These are phyloP conservation scores for Bradynema listronoti DNA, from an alignment of 1,140 invertebrate genomes.

Conservation along the genomic window DNA sequence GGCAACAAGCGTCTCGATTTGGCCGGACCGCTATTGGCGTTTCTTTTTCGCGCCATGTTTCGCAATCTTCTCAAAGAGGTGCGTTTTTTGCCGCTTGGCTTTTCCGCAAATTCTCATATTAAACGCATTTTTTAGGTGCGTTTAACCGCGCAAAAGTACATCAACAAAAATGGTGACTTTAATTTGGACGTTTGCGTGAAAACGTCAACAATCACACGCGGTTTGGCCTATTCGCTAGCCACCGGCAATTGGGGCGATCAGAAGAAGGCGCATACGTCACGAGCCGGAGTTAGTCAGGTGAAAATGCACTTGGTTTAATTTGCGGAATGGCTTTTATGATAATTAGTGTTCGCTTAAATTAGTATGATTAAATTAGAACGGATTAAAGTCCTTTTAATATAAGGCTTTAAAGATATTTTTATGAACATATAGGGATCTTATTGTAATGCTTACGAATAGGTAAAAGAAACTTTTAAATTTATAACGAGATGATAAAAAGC, in stretches of 20 bases:
- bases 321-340: background rate
- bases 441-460: no score
- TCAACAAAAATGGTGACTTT: conserved; percentile 95
- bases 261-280: conserved; percentile 95
- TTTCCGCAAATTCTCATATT: background rate
- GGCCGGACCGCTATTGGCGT: conserved; percentile 88
- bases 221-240: conserved; percentile 89
- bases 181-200: conserved; percentile 93
- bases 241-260: conserved; percentile 99
- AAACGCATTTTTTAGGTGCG: conserved; percentile 64
- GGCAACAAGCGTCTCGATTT: conserved; percentile 95
- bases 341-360: background rate
- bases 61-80: conserved; percentile 84
- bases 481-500: no score
- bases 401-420: no score
- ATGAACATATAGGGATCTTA: no score
- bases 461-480: no score
- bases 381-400: no score
- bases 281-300: conserved; percentile 80
- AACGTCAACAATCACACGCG: conserved; percentile 94
- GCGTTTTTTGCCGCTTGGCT: background rate
- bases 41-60: conserved; percentile 85
- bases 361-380: background rate
- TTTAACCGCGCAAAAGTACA: conserved; percentile 96
- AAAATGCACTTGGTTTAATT: conserved; percentile 2